Base-by-base conservation (phyloP, 2,113 vertebrate genomes). In the Eidolon helvum region DNA sequence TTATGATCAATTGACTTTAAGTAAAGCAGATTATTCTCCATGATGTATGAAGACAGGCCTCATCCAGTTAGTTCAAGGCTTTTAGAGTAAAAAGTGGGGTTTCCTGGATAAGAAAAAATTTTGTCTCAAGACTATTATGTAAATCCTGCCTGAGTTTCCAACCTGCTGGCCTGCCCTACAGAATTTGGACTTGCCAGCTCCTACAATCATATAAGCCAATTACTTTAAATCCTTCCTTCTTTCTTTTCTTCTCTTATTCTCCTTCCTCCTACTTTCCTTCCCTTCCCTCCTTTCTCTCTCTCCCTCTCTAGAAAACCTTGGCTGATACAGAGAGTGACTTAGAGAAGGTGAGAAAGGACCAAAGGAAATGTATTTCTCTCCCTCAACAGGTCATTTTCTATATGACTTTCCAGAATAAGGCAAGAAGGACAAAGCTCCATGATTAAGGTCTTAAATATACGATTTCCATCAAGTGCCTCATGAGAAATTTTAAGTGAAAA, bases 401-500 rank as follows among this genome's bases (percentile, higher is more conserved):
- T 30, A 78, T 11, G 38, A 87, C 74, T 86, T 91, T 53, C 35
- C 45, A 35, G 30, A 77, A 50, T 22, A 35, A 26, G n/a, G 45
- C 2, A 90, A 66, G 35, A 77, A 87, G 59, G 48, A 83, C 2
- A 55, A 86, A 96, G 2, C 8, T 87, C 40, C 16, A 53, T 7
- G 57, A 69, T 55, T 19, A 83, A 86, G 11, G 7, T 66, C 63
- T 50, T 43, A 82, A 61, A 72, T 7, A 69, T n/a, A 22, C 19
- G 71, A 79, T 95, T 71, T 16, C 7, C 61, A 9, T 88, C 50
- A 38, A 75, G 33, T 45, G 4, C 28, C 72, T 69, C 21, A 8
- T 83, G 5, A 88, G 22, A 92, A 71, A 12, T 77, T 82, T 75
- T 50, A 96, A 53, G 21, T 78, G 12, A 90, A 82, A 92, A 94